phyloP scores from a whole-genome alignment of 2,797 vertebrate genomes.

The Cygnus olor region DNA sequence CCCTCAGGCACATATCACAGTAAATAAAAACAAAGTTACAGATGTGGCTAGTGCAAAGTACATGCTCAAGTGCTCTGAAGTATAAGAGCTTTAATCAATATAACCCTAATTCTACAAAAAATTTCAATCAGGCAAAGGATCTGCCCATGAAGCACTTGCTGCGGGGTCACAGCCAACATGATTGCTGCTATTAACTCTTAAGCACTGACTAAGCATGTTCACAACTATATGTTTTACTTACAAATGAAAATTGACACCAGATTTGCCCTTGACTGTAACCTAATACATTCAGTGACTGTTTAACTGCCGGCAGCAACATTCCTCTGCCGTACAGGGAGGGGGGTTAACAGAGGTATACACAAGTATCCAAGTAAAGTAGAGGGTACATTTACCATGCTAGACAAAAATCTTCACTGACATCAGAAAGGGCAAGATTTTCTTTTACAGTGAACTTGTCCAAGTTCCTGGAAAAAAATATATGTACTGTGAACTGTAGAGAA shows the following conservation, averaged over 20 bases:
- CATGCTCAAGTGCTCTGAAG: neutral
- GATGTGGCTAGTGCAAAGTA: neutral
- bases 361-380: neutral
- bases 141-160: neutral
- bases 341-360: neutral
- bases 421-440: neutral
- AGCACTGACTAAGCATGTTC: neutral
- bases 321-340: too few relatives aligned
- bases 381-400: neutral
- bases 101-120: neutral
- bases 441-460: too few relatives aligned
- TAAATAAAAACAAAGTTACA: neutral
- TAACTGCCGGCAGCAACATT: neutral
- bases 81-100: neutral
- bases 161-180: neutral
- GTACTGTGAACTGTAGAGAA: too few relatives aligned
- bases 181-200: neutral
- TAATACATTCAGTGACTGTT: neutral
- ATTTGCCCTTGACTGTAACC: neutral
- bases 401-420: neutral
- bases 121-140: neutral
- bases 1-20: neutral
- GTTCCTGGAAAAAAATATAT: too few relatives aligned
- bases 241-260: neutral
- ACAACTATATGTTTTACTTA: neutral